A percentile compares a stretch with the other conserved stretches of the same genome.
Conservation (phyloP, 2,113 vertebrate genomes). For the Perca schrenkii region DNA sequence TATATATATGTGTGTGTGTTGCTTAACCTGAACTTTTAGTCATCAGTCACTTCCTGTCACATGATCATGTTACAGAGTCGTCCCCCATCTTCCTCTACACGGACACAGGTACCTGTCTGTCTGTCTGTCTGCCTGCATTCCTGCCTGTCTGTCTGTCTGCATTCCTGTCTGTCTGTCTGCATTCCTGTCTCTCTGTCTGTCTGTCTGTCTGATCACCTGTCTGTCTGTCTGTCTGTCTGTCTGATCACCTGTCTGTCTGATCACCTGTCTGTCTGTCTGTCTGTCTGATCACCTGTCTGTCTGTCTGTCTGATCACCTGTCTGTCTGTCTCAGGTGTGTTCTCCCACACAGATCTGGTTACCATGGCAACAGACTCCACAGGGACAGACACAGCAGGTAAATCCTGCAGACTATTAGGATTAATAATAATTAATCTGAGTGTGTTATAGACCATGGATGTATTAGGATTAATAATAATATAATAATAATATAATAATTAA, state of each 20-base stretch:
- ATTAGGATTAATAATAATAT: too few species aligned
- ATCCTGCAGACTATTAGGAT: neutral
- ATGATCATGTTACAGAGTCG: slow-evolving; percentile 44
- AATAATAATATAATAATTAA: too few species aligned
- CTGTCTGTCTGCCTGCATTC: neutral
- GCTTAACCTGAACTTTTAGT: too few species aligned
- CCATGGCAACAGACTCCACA: slow-evolving; percentile 50
- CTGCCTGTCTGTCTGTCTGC: neutral
- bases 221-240: too few species aligned
- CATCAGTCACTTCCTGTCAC: slow-evolving; percentile 27
- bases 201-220: neutral
- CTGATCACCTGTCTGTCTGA: too few species aligned
- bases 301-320: neutral
- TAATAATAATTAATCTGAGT: too few species aligned
- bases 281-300: too few species aligned
- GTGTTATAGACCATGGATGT: too few species aligned
- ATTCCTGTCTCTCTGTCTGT: neutral
- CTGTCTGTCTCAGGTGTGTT: slow-evolving; percentile 46
- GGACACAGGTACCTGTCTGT: slow-evolving; percentile 44
- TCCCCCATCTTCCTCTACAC: slow-evolving; percentile 33
- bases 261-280: too few species aligned
- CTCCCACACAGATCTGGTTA: slow-evolving; percentile 61
- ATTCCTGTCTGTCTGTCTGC: neutral
- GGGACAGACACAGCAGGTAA: slow-evolving; percentile 54
- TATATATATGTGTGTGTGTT: too few species aligned